A percentile compares a stretch with the other conserved stretches of the same genome.
These are phyloP conservation scores for Homalodisca vitripennis DNA, from an alignment of 1,140 invertebrate species.

Conservation along the genomic window DNA sequence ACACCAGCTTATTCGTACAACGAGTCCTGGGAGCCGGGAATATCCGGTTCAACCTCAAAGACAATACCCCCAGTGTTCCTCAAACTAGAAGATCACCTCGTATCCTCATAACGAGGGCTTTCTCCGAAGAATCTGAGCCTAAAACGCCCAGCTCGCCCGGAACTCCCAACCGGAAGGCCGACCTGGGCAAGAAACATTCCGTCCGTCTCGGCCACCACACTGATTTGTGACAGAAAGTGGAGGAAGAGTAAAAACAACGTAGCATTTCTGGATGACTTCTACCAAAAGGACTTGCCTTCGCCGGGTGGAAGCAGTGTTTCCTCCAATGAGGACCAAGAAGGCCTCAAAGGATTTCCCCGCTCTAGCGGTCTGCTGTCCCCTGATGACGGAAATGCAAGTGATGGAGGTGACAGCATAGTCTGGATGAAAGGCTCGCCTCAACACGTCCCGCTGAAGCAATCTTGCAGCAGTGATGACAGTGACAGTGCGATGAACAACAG, in stretches of 20 bases:
- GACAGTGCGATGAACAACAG: background rate
- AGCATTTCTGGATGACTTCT: slow-evolving; percentile 6
- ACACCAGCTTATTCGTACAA: slow-evolving; percentile 54
- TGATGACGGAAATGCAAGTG: slow-evolving; percentile 38
- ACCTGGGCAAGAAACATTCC: slow-evolving; percentile 53
- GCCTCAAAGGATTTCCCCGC: background rate
- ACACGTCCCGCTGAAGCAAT: no score
- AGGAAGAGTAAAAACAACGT: slow-evolving; percentile 40
- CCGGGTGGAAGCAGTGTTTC: background rate
- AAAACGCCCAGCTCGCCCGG: slow-evolving; percentile 47
- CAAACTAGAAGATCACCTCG: slow-evolving; percentile 53
- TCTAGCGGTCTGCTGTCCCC: slow-evolving; percentile 35
- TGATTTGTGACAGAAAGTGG: slow-evolving; percentile 51
- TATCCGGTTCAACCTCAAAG: slow-evolving; percentile 42
- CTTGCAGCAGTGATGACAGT: background rate
- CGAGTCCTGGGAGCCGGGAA: slow-evolving; percentile 53
- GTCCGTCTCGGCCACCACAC: slow-evolving; percentile 55
- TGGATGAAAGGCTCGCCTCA: slow-evolving; percentile 50
- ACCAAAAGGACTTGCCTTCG: background rate
- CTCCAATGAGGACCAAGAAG: background rate
- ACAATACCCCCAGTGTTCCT: slow-evolving; percentile 46
- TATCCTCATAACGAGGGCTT: slow-evolving; percentile 67
- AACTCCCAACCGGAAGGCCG: slow-evolving; percentile 46
- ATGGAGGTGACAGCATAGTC: slow-evolving; percentile 45
- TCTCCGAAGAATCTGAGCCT: slow-evolving; percentile 65